Percentiles rank a stretch among this genome's conserved stretches.
phyloP scores from a whole-genome alignment of 1,140 invertebrate species.

The Trichoplusia ni region DNA sequence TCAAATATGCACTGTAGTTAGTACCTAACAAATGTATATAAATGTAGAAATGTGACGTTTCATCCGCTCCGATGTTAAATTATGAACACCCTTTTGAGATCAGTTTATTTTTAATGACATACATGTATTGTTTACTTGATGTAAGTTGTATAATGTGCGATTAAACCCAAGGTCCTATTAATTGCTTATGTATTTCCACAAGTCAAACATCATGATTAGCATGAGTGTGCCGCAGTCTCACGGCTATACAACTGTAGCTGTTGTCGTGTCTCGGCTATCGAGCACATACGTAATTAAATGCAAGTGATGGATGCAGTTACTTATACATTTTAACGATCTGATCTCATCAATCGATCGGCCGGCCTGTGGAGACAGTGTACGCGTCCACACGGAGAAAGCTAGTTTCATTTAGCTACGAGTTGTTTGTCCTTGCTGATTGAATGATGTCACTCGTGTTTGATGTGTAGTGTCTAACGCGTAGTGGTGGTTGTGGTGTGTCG shows the following conservation, averaged over 20 bases:
- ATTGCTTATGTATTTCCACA: conserved; percentile 15
- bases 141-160: neutral
- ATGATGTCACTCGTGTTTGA: neutral
- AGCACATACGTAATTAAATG: conserved; percentile 18
- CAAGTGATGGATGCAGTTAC: conserved; percentile 26
- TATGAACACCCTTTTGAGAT: conserved; percentile 2
- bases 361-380: neutral
- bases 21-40: neutral
- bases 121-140: no score
- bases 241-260: neutral
- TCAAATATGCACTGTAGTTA: conserved; percentile 16
- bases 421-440: neutral
- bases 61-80: neutral
- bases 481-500: conserved; percentile 17
- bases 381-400: conserved; percentile 37
- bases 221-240: neutral
- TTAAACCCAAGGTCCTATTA: conserved; percentile 17
- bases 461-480: neutral
- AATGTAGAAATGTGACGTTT: neutral
- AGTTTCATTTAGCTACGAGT: conserved; percentile 34
- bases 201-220: conserved; percentile 16
- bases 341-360: conserved; percentile 33
- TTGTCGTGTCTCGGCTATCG: conserved; percentile 1
- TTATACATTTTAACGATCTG: conserved; percentile 34
- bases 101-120: conserved; percentile 1